Evolutionary conservation across 2,113 vertebrate genomes (phyloP).

Genomic region (Psophia crepitans): DNA sequence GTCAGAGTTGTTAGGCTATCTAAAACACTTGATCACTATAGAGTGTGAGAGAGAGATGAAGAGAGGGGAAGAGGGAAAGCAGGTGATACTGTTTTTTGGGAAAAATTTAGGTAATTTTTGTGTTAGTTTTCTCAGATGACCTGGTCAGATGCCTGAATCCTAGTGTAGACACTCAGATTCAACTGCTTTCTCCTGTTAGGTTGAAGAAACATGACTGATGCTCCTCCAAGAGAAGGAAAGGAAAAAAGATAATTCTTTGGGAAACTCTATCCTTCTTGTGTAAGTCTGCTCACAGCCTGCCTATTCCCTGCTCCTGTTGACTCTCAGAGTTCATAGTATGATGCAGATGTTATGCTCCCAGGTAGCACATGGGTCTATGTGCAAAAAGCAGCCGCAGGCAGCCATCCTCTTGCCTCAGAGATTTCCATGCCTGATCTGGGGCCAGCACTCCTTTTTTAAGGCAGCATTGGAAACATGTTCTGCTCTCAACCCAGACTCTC

Average conservation of each 20-base stretch:
- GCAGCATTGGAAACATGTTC: neutral
- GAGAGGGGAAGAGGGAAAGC: neutral
- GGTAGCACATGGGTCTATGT: rapidly evolving
- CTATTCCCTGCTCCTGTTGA: neutral
- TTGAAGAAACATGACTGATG: neutral
- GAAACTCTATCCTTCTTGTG: neutral
- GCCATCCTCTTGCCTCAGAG: neutral
- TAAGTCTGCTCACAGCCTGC: neutral
- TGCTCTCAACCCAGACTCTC: neutral
- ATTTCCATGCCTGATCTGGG: neutral
- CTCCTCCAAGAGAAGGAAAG: neutral
- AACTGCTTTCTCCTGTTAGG: neutral
- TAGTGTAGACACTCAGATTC: neutral
- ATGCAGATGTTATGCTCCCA: neutral
- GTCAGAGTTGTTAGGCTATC: neutral
- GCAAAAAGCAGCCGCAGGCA: neutral
- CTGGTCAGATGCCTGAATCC: neutral
- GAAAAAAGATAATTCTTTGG: neutral
- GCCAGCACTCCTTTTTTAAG: neutral
- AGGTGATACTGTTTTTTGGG: neutral
- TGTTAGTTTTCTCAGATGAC: neutral
- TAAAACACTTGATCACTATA: neutral
- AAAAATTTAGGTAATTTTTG: neutral
- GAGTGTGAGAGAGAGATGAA: neutral
- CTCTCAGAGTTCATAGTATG: neutral